Percentiles rank a stretch among this genome's conserved stretches.
Evolutionary conservation across 2,113 vertebrate species (phyloP).

Genomic region (Brevimyrus niger): DNA sequence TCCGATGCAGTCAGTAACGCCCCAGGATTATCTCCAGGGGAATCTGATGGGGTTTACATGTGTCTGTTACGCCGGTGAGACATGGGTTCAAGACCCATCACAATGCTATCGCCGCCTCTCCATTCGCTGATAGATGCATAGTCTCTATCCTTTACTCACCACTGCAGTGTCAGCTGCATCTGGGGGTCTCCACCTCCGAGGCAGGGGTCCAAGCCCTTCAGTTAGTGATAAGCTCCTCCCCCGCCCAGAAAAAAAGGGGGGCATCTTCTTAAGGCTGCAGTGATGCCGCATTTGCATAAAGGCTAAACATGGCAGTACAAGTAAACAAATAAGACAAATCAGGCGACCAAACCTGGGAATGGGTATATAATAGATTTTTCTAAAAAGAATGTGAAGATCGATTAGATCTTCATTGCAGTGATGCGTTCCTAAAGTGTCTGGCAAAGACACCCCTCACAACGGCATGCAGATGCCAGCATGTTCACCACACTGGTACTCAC

Average conservation of each 20-base stretch:
- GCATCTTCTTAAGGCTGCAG: neutral
- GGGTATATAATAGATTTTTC: neutral
- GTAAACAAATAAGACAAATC: neutral
- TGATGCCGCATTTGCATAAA: neutral
- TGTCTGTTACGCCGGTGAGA: neutral
- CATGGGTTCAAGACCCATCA: neutral
- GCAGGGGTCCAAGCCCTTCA: neutral
- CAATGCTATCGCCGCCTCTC: neutral
- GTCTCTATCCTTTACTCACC: neutral
- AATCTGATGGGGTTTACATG: neutral
- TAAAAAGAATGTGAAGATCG: neutral
- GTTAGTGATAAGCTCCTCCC: neutral
- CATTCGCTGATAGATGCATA: neutral
- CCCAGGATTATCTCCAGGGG: neutral
- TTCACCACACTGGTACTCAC: neutral
- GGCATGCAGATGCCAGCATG: neutral
- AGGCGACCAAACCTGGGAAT: neutral
- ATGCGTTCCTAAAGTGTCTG: neutral
- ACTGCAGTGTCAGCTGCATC: neutral
- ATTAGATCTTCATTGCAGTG: neutral
- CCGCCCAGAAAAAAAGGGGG: neutral
- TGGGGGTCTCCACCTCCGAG: neutral
- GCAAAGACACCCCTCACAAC: neutral
- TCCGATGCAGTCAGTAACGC: neutral
- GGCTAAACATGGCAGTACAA: neutral